Evolutionary conservation across 2,113 vertebrate species (phyloP).

Genomic region (Stictonetta naevosa): DNA sequence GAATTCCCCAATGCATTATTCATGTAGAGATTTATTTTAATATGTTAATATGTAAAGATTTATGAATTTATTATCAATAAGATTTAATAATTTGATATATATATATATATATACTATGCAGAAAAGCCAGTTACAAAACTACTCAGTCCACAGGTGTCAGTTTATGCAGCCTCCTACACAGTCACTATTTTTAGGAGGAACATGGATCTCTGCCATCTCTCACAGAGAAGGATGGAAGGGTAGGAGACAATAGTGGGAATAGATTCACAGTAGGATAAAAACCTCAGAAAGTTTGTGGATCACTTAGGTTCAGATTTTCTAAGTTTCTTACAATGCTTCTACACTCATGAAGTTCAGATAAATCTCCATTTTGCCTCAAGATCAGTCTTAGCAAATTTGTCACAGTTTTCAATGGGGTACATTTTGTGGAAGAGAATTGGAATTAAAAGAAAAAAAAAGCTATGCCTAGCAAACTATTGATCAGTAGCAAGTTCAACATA

Average conservation of each 20-base stretch:
- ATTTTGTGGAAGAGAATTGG: background rate
- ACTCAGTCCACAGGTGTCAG: constrained; percentile 4
- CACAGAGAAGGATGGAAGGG: background rate
- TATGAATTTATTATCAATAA: background rate
- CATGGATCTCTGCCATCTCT: background rate
- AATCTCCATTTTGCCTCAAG: background rate
- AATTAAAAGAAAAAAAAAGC: background rate
- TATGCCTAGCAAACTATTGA: background rate
- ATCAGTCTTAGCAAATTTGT: background rate
- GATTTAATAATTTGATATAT: background rate
- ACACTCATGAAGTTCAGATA: background rate
- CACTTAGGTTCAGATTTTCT: background rate
- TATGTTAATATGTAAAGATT: background rate
- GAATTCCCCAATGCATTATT: background rate
- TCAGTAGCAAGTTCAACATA: background rate
- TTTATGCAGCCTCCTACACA: constrained; percentile 13
- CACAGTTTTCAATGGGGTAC: background rate
- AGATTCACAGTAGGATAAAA: background rate
- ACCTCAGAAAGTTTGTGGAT: background rate
- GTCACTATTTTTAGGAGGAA: constrained; percentile 28
- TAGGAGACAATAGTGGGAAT: background rate
- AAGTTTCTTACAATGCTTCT: background rate
- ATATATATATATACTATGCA: background rate
- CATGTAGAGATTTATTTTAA: background rate
- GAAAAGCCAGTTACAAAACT: background rate